These are phyloP conservation scores for Triplophysa bombifrons DNA, from an alignment of 2,797 vertebrate species.

Conservation along the genomic window DNA sequence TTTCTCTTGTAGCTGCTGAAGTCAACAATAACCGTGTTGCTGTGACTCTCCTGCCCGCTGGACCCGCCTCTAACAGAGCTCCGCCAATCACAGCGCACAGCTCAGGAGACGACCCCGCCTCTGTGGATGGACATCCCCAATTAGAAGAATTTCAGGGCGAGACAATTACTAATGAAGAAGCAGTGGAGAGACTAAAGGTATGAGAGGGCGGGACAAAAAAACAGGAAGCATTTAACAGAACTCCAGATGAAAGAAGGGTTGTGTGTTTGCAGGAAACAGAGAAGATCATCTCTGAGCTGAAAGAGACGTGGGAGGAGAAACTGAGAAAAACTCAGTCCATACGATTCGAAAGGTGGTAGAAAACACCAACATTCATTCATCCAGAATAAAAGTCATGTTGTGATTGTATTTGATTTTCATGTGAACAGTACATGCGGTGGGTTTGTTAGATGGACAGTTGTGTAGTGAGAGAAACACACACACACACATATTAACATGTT, in stretches of 20 bases:
- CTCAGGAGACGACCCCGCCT: slow-evolving; percentile 26
- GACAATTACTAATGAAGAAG: slow-evolving; percentile 85
- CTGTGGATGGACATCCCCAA: slow-evolving; percentile 60
- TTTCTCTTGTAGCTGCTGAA: slow-evolving; percentile 49
- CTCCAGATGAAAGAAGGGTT: not conserved
- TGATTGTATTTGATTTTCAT: no score
- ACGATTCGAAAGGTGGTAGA: slow-evolving; percentile 81
- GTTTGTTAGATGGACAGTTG: no score
- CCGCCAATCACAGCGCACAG: slow-evolving; percentile 1
- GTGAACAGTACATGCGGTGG: no score
- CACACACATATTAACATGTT: no score
- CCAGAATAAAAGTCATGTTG: no score
- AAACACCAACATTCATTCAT: not conserved
- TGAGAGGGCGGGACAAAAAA: not conserved
- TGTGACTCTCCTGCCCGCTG: slow-evolving; percentile 5
- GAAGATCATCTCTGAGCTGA: slow-evolving; percentile 89
- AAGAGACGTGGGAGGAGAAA: slow-evolving; percentile 92
- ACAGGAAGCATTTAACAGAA: not conserved
- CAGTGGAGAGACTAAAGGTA: slow-evolving; percentile 84
- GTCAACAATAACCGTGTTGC: slow-evolving; percentile 61
- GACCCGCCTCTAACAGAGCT: slow-evolving; percentile 61
- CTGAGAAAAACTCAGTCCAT: slow-evolving; percentile 87
- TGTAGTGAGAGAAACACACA: no score
- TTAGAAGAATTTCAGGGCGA: slow-evolving; percentile 69
- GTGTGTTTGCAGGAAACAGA: slow-evolving; percentile 80